Base-by-base conservation (phyloP, 2,888 invertebrate species). In the Noctua janthe region DNA sequence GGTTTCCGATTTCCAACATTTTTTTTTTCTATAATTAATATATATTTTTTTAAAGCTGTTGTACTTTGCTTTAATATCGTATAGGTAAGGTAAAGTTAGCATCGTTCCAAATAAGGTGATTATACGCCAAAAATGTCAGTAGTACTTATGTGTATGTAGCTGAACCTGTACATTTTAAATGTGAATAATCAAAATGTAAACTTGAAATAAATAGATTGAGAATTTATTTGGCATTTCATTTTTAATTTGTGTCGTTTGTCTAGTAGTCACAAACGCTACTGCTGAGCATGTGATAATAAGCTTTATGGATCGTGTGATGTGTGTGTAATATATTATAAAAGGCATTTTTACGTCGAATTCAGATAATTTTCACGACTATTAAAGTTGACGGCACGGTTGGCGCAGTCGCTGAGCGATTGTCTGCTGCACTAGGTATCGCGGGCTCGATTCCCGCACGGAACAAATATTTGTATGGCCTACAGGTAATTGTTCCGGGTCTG, bases 171-270 rank as follows among this genome's bases (percentile, higher is more conserved):
- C 84, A 87, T 85, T 88, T 84, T 87, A 90, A 89, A 87, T 85
- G 88, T 89, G 85, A 88, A 88, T 88, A 88, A 89, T 90, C 86
- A 86, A 87, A 89, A 83, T 88, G 86, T 91, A 88, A 91, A 91
- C 79, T 83, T 88, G 84, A 90, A 92, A 91, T 92, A 92, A 91
- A 91, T 92, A 90, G 88, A 88, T 90, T 89, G 89, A 88, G 80
- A 88, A 85, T 86, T 84, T 72, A 70, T 75, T 49, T 49, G 29
- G 11, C 6, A 6, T 15, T 54, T 51, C 17, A 35, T 54, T 74
- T 56, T n/a, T 11, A 4, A 64, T 64, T 64, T 17, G 35, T 8
- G 59, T 10, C 29, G 59, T 62, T 62, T 62, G 15, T n/a, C 15
- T 20, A 8, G 20, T 54, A 8, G 1, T 59, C 11, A n/a, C 4